These are phyloP conservation scores for Acestrorhynchus altus DNA, from an alignment of 2,797 vertebrate species.

Conservation along the genomic window DNA sequence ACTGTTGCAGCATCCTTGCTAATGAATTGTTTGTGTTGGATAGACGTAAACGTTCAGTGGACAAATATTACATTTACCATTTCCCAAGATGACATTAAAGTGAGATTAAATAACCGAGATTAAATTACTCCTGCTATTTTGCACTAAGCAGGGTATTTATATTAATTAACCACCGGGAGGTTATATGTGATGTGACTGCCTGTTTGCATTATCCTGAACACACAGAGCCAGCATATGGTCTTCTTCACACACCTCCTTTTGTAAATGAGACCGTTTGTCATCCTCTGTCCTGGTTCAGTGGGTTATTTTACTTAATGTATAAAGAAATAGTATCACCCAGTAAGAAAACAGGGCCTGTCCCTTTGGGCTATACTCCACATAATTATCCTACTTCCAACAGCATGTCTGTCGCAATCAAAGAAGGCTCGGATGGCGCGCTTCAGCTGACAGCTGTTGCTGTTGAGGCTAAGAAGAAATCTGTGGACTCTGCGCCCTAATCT, in stretches of 20 bases:
- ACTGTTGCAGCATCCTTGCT: neutral
- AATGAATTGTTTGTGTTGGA: neutral
- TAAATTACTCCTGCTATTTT: constrained; percentile 7
- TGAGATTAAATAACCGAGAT: neutral
- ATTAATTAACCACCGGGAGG: constrained; percentile 27
- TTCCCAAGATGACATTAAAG: constrained; percentile 9
- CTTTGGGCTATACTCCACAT: constrained; percentile 46
- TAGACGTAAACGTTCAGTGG: neutral
- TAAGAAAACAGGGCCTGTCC: constrained; percentile 40
- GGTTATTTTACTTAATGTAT: constrained; percentile 31
- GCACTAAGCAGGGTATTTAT: constrained; percentile 23
- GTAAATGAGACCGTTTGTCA: constrained; percentile 41
- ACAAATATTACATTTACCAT: constrained; percentile 14
- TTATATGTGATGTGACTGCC: constrained; percentile 4
- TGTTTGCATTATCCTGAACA: constrained; percentile 16
- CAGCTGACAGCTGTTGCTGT: constrained; percentile 30
- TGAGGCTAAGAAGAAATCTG: constrained; percentile 8
- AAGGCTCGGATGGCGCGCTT: constrained; percentile 25
- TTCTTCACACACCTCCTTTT: constrained; percentile 12
- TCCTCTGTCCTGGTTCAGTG: constrained; percentile 17
- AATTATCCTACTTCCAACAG: constrained; percentile 43
- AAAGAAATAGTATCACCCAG: constrained; percentile 46
- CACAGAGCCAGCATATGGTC: neutral
- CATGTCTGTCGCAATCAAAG: constrained; percentile 40
- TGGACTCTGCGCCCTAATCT: neutral